phyloP scores from a whole-genome alignment of 2,888 invertebrate species.

The Empis livida region DNA sequence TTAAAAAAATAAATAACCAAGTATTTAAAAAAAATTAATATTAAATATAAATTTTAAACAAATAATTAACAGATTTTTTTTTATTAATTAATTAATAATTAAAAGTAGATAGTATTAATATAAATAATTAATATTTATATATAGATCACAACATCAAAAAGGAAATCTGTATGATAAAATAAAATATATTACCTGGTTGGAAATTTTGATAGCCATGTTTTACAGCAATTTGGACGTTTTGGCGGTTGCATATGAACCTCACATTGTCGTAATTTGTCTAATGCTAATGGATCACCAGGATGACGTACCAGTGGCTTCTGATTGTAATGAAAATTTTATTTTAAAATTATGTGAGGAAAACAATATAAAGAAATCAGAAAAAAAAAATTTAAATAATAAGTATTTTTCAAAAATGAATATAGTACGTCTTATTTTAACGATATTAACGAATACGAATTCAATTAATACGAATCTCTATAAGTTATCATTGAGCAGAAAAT shows the following conservation, averaged over 20 bases:
- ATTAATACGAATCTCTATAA: too few species aligned
- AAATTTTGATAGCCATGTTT: constrained; percentile 89
- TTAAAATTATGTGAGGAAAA: too few species aligned
- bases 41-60: constrained; percentile 4
- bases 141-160: constrained; percentile 36
- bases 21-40: constrained; percentile 8
- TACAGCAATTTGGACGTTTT: constrained; percentile 73
- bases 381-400: too few species aligned
- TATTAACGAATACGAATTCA: too few species aligned
- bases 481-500: too few species aligned
- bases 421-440: too few species aligned
- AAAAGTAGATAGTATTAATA: background rate
- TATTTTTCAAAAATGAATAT: too few species aligned
- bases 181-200: constrained; percentile 52
- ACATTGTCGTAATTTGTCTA: constrained; percentile 78
- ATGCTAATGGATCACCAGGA: constrained; percentile 61
- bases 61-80: constrained; percentile 3
- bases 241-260: constrained; percentile 81
- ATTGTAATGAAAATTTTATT: constrained; percentile 7
- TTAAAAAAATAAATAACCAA: background rate
- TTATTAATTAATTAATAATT: constrained; percentile 11
- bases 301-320: constrained; percentile 82
- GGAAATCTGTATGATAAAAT: constrained; percentile 29
- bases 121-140: constrained; percentile 16
- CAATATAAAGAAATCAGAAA: too few species aligned